phyloP scores from a whole-genome alignment of 1,140 invertebrate genomes.

The Orius insidiosus region DNA sequence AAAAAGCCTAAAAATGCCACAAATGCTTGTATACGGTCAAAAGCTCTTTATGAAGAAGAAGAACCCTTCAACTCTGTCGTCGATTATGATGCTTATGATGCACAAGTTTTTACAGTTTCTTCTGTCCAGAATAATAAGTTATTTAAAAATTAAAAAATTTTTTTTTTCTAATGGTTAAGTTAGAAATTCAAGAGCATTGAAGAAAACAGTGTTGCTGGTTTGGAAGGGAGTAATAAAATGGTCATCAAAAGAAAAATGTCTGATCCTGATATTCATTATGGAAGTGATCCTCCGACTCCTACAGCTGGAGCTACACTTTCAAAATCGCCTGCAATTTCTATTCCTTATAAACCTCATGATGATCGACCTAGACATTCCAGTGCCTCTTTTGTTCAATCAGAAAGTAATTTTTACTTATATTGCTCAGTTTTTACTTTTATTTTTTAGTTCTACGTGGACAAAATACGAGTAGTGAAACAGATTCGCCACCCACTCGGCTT shows the following conservation, averaged over 20 bases:
- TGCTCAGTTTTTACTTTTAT: conserved; percentile 7
- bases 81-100: conserved; percentile 93
- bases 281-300: conserved; percentile 7
- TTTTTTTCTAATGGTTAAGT: background rate
- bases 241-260: conserved; percentile 54
- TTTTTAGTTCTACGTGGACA: conserved; percentile 8
- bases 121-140: conserved; percentile 33
- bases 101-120: conserved; percentile 75
- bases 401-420: conserved; percentile 1
- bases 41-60: conserved; percentile 53
- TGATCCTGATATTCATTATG: conserved; percentile 60
- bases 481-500: conserved; percentile 31
- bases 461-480: conserved; percentile 22
- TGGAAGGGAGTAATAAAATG: conserved; percentile 33
- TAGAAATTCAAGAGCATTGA: conserved; percentile 31
- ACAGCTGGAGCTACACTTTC: conserved; percentile 2
- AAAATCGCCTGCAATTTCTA: conserved; percentile 24
- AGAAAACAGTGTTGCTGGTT: conserved; percentile 50
- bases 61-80: conserved; percentile 68
- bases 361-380: conserved; percentile 18
- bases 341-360: conserved; percentile 19
- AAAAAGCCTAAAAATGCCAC: conserved; percentile 25
- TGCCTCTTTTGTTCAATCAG: conserved; percentile 3
- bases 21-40: conserved; percentile 22
- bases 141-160: background rate